Evolutionary conservation across 2,888 invertebrate genomes (phyloP), one percentile per base, ranked within the genome.

Genomic region (Chaetoderma sp.): DNA sequence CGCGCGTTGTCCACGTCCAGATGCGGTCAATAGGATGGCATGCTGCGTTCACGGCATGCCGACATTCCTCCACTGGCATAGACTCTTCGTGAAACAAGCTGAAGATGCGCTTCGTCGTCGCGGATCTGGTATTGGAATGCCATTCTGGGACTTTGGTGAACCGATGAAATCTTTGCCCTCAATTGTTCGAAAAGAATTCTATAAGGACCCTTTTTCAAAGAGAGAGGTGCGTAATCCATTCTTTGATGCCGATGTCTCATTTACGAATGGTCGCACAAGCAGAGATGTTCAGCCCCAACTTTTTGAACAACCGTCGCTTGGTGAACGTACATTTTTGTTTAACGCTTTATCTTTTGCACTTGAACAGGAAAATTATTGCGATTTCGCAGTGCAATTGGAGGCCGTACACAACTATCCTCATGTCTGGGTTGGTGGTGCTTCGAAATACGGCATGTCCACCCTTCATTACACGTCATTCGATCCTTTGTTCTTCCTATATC

Each of bases 141-240:
- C 73, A 8, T 73, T 71, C 64, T 73, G 73, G 73, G 73, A 73
- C 45, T 73, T 67, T 67, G 66, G 69, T 0, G 42, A 49, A 39
- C 73, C 71, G 8, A 58, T 60, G 44, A 58, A 56, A n/a, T n/a
- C n/a, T 4, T 39, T 73, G 1, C 73, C 73, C 6, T 45, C 36
- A 16, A 45, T 73, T 28, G 63, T 61, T 27, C 50, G 59, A 10
- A 60, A 67, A 13, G 66, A 57, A 25, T 66, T 60, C n/a, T 73
- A 68, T 45, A 32, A 33, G 18, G 68, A 73, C 47, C 67, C 64
- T 1, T 4, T 58, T 23, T 56, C 55, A 5, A 52, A 62, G 6
- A 44, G 55, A 55, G 28, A 18, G 18, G 25, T 33, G 36, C 61
- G 54, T 39, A 73, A 73, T 55, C 73, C 73, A 8, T 73, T 71